Percentiles rank a stretch among this genome's conserved stretches.
phyloP scores from a whole-genome alignment of 2,113 vertebrate species.

The Chloroceryle aenea region DNA sequence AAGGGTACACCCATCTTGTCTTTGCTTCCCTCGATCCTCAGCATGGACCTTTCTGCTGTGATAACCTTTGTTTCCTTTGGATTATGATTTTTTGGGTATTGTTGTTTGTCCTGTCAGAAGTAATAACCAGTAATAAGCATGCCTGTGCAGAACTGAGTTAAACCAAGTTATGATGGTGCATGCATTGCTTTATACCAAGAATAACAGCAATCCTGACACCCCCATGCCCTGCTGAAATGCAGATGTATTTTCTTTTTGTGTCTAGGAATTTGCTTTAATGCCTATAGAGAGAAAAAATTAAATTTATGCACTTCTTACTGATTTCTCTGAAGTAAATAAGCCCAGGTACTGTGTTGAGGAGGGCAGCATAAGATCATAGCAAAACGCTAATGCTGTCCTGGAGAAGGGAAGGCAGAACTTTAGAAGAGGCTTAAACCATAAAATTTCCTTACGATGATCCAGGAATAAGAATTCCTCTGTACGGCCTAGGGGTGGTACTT shows the following conservation, averaged over 20 bases:
- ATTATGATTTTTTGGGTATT: not conserved
- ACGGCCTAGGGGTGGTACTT: not conserved
- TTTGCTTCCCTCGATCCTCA: not conserved
- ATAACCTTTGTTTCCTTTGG: not conserved
- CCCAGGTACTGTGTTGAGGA: not conserved
- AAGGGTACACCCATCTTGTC: not conserved
- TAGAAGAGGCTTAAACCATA: not conserved
- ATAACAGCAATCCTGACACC: not conserved
- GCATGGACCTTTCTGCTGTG: not conserved
- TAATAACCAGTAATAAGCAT: not conserved
- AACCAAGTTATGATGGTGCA: not conserved
- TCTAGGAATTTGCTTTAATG: not conserved
- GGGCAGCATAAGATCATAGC: not conserved
- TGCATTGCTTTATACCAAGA: not conserved
- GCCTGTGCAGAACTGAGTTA: not conserved
- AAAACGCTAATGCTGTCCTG: not conserved
- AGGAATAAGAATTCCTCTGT: not conserved
- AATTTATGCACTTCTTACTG: not conserved
- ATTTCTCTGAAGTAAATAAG: not conserved
- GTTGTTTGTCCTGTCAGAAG: not conserved
- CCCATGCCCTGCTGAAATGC: not conserved
- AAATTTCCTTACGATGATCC: not conserved
- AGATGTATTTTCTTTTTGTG: not conserved
- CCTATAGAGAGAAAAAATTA: not conserved
- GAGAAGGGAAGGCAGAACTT: not conserved